Evolutionary conservation across 2,888 invertebrate species (phyloP), one percentile per base, ranked within the genome.

Genomic region (Melanargia galathea): DNA sequence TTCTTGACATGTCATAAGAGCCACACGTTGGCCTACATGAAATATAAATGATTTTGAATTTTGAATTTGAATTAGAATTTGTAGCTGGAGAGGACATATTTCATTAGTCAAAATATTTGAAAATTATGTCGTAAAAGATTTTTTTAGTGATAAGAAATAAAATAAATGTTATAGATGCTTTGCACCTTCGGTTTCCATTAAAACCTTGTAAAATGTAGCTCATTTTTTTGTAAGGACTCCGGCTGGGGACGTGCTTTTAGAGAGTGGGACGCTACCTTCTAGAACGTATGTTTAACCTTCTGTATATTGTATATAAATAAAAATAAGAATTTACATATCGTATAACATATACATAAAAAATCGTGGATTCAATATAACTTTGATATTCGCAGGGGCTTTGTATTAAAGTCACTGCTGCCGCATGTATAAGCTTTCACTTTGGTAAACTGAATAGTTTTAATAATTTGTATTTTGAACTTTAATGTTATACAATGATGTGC

Each of bases 231-330:
- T 75, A 86, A 90, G 90, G 90, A 86, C 87, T 72, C 86, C 88
- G 71, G 90, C 88, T 65, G 90, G 89, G 71, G 90, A 86, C 85
- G 89, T 89, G 83, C 90, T 90, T 84, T 85, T 90, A 81, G 84
- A 86, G 72, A 77, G 79, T 70, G 86, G 83, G 73, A 78, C 79
- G 79, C 82, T 81, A 77, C 77, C 78, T 69, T 66, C 82, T 79
- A 82, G 77, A 81, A 80, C 79, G 90, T 90, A 90, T 79, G 90
- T 90, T 40, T 61, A 64, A 64, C 38, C 43, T 63, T 45, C 20
- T 48, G 35, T 60, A 30, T 20, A n/a, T 40, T 24, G 24, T 22
- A 33, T 13, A 58, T 35, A 30, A 18, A 30, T 30, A 33, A 40
- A 11, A 54, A 7, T 22, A 40, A 13, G 10, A 52, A 49, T 35